Evolutionary conservation across 2,113 vertebrate species (phyloP).

Genomic region (Misgurnus mizolepis): DNA sequence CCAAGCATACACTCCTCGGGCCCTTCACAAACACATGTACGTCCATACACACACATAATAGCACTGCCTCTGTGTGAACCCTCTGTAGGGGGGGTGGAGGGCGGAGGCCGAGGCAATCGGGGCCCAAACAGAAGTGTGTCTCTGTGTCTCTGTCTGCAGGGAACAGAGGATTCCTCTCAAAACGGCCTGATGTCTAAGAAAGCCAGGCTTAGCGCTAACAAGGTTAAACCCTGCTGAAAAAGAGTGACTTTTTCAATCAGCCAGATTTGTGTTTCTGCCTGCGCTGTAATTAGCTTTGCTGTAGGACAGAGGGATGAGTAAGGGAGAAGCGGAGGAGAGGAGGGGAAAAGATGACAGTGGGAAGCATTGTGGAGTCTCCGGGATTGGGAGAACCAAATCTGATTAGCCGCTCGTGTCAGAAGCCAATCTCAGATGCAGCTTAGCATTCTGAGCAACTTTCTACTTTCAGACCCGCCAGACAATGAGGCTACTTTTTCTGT

Average conservation of each 20-base stretch:
- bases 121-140: conserved; percentile 76
- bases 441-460: conserved; percentile 93
- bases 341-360: conserved; percentile 82
- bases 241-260: conserved; percentile 97
- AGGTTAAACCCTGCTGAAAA: conserved; percentile 92
- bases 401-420: conserved; percentile 99
- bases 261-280: conserved; percentile 96
- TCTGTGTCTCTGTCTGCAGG: conserved; percentile 71
- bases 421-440: conserved; percentile 96
- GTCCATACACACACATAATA: conserved; percentile 68
- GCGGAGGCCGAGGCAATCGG: conserved; percentile 39
- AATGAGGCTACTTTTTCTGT: conserved; percentile 85
- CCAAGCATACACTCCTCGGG: conserved; percentile 63
- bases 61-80: conserved; percentile 72
- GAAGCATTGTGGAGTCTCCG: conserved; percentile 90
- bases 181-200: conserved; percentile 79
- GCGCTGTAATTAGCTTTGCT: conserved; percentile 98
- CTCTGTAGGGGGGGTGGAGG: conserved; percentile 63
- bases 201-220: conserved; percentile 97
- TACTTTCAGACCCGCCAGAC: conserved; percentile 85
- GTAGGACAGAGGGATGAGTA: conserved; percentile 65
- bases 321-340: conserved; percentile 37
- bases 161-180: conserved; percentile 79
- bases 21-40: conserved; percentile 37
- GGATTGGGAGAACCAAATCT: conserved; percentile 98